Evolutionary conservation across 2,113 vertebrate species (phyloP), one percentile per base, ranked within the genome.

Genomic region (Carollia perspicillata): DNA sequence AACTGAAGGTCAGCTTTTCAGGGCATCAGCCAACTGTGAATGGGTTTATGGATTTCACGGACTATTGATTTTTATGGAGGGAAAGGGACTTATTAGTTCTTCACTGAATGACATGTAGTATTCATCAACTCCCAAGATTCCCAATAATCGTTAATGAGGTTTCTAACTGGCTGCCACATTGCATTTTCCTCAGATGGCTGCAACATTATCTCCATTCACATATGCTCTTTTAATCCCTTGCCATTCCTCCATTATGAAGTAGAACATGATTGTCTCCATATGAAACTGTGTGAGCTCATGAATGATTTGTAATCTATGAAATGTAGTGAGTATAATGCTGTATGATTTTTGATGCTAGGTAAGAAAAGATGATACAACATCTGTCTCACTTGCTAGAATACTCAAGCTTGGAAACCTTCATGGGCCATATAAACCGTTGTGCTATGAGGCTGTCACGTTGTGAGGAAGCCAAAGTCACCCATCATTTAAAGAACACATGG

Each of bases 121-220:
- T 75, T 60, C 47, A 84, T 49, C 63, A 94, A 63, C 28, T 78
- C 44, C 87, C 6, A 37, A 74, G 33, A 74, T 95, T 95, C 23
- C 20, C 23, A 78, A 5, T 53, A 66, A 88, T 89, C 68, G 20
- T 71, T 11, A 58, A 49, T 77, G 71, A 81, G 26, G 0, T 53
- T 96, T 91, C 42, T 85, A 89, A 89, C 47, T 84, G 17, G n/a
- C 22, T 77, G 6, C 3, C 49, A 86, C 30, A 40, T 49, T 72
- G 1, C 75, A 93, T 85, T 97, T 98, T 96, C 77, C 16, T 7
- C 4, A 97, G 81, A 44, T 69, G 8, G 77, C 83, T 66, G 69
- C 49, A 92, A 51, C 79, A 94, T 74, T 89, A 0, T 92, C 16
- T 58, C 11, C 30, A 28, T 66, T 92, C 28, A 22, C 35, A 55